These are phyloP conservation scores for Oryctolagus cuniculus DNA, from an alignment of 2,113 vertebrate genomes.

Conservation along the genomic window DNA sequence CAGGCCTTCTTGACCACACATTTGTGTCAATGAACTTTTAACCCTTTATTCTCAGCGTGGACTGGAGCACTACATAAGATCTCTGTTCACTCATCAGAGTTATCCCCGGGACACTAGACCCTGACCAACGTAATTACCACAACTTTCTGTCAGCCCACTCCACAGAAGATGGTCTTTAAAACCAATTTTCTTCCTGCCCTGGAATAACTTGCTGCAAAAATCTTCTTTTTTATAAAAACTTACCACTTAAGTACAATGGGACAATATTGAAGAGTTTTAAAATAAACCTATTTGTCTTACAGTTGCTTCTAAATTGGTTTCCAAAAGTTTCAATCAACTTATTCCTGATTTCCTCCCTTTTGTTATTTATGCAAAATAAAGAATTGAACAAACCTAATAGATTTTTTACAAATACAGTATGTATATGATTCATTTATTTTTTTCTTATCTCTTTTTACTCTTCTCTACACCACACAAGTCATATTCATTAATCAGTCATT, in stretches of 20 bases:
- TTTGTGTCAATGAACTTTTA: not conserved
- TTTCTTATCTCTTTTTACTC: not conserved
- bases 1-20: not conserved
- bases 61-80: not conserved
- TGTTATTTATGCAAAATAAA: not conserved
- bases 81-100: not conserved
- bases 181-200: not conserved
- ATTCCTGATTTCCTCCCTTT: not conserved
- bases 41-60: not conserved
- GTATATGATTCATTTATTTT: not conserved
- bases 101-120: fast-evolving
- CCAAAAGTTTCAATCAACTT: not conserved
- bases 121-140: not conserved
- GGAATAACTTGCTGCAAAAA: not conserved
- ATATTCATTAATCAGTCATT: not conserved
- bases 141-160: not conserved
- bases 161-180: not conserved
- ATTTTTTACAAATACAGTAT: not conserved
- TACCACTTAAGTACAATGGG: not conserved
- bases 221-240: not conserved
- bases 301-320: not conserved
- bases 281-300: not conserved
- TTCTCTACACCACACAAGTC: not conserved
- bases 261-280: not conserved
- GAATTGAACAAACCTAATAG: fast-evolving